Evolutionary conservation across 2,797 vertebrate species (phyloP).

Genomic region (Luscinia luscinia): DNA sequence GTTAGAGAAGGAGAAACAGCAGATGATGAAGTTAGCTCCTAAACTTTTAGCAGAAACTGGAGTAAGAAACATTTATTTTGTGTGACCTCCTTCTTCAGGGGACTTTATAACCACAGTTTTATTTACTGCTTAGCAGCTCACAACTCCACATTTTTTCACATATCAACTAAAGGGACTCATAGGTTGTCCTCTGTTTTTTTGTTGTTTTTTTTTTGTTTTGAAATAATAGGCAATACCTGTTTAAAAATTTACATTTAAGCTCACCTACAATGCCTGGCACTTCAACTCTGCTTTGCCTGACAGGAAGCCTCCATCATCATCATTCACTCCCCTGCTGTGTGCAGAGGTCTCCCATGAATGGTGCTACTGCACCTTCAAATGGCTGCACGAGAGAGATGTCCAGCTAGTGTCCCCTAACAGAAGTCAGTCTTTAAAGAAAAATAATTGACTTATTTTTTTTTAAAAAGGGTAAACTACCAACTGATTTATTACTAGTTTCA

Average conservation of each 20-base stretch:
- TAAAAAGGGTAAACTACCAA: neutral
- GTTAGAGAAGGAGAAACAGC: neutral
- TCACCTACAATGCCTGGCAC: neutral
- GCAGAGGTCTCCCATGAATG: neutral
- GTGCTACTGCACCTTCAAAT: neutral
- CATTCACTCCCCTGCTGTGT: neutral
- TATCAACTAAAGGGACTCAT: neutral
- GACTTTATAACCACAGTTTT: neutral
- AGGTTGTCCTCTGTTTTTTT: neutral
- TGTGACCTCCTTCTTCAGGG: neutral
- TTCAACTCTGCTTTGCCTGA: neutral
- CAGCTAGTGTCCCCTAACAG: neutral
- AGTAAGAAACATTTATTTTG: neutral
- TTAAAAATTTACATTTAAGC: neutral
- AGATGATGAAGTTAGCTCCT: neutral
- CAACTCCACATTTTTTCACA: neutral
- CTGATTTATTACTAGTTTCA: neutral
- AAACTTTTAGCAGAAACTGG: neutral
- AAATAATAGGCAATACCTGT: neutral
- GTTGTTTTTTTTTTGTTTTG: neutral
- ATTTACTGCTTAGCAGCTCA: neutral
- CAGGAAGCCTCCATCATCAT: neutral
- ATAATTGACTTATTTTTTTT: too few relatives aligned
- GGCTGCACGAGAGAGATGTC: neutral
- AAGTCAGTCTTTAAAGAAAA: neutral